phyloP scores from a whole-genome alignment of 2,797 vertebrate genomes.

The Parambassis ranga region DNA sequence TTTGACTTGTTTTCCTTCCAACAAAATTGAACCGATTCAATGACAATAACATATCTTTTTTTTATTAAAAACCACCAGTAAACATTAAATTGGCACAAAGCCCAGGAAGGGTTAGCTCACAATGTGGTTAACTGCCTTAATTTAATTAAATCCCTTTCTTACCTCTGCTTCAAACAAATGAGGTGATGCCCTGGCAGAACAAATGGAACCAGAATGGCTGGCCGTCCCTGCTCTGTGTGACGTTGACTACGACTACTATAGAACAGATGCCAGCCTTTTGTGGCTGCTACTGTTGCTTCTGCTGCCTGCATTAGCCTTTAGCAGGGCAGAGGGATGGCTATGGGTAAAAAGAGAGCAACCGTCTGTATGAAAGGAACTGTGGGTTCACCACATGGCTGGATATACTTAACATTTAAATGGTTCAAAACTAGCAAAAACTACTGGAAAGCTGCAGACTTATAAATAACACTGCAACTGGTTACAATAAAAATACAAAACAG shows the following conservation, averaged over 20 bases:
- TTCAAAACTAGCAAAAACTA: conserved; percentile 89
- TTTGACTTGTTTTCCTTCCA: conserved; percentile 48
- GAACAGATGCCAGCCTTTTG: conserved; percentile 72
- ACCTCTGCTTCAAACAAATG: conserved; percentile 65
- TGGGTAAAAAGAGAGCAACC: conserved; percentile 81
- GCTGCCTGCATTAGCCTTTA: conserved; percentile 78
- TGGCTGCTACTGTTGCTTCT: conserved; percentile 78
- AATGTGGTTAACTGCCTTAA: conserved; percentile 46
- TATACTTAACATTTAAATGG: conserved; percentile 91
- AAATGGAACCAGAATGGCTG: conserved; percentile 45
- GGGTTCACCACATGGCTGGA: conserved; percentile 91
- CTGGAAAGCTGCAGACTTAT: conserved; percentile 92
- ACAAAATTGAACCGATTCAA: conserved; percentile 43
- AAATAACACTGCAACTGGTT: conserved; percentile 94
- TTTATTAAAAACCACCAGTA: conserved; percentile 59
- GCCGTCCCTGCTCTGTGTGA: conserved; percentile 56
- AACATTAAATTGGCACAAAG: conserved; percentile 47
- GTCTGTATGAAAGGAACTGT: conserved; percentile 87
- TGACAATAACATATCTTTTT: conserved; percentile 45
- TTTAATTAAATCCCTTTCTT: conserved; percentile 61
- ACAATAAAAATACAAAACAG: conserved; percentile 92
- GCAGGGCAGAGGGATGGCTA: conserved; percentile 72
- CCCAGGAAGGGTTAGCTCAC: conserved; percentile 44
- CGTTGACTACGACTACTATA: conserved; percentile 46
- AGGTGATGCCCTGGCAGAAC: conserved; percentile 60